These are phyloP conservation scores for Temnothorax unifasciatus DNA, from an alignment of 2,888 invertebrate species.

Conservation along the genomic window DNA sequence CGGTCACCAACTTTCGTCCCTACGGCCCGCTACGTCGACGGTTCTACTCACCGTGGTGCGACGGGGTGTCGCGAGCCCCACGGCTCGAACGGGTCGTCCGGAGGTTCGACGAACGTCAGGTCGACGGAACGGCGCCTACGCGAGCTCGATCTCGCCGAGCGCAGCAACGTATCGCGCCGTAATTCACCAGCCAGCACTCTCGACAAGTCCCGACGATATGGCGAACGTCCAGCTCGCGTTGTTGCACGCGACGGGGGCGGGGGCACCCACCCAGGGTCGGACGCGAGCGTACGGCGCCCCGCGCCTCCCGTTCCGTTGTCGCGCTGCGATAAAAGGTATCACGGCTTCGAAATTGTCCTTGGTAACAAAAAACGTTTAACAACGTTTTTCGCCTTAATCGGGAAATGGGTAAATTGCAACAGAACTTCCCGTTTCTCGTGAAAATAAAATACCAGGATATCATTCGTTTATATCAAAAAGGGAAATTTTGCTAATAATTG, in stretches of 20 bases:
- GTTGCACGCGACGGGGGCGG: slow-evolving; percentile 58
- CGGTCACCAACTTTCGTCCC: slow-evolving; percentile 78
- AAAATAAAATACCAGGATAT: background rate
- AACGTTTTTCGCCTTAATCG: background rate
- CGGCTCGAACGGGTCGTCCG: background rate
- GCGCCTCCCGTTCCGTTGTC: background rate
- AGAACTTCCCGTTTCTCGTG: background rate
- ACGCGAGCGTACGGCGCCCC: background rate
- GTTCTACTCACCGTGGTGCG: slow-evolving; percentile 78
- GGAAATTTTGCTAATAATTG: background rate
- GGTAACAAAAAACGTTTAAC: background rate
- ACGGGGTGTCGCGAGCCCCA: slow-evolving; percentile 35
- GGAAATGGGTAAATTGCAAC: background rate
- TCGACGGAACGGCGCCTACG: slow-evolving; percentile 27
- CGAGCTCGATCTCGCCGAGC: background rate
- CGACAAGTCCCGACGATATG: slow-evolving; percentile 73
- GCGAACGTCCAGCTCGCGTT: slow-evolving; percentile 73
- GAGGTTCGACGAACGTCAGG: slow-evolving; percentile 28
- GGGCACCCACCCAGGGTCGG: slow-evolving; percentile 70
- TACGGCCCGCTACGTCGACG: slow-evolving; percentile 67
- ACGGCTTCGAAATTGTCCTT: background rate
- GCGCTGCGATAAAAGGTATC: background rate
- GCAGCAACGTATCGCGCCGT: slow-evolving; percentile 55
- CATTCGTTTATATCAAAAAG: background rate
- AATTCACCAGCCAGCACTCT: slow-evolving; percentile 61